A percentile compares a stretch with the other conserved stretches of the same genome.
These are phyloP conservation scores for Phalera bucephala DNA, from an alignment of 2,888 invertebrate species.

Conservation along the genomic window DNA sequence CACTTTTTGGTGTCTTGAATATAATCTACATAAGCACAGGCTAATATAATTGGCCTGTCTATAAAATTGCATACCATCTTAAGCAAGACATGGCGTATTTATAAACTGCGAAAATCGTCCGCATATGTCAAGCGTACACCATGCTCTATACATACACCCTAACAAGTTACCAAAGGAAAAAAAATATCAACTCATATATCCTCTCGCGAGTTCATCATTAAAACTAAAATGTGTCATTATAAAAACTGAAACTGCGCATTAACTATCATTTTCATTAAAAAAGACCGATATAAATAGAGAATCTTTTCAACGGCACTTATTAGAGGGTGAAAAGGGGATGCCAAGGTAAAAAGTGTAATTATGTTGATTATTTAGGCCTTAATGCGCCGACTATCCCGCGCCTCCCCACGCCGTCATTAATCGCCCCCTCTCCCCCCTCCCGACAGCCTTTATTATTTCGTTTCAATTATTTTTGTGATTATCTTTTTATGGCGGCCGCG, in stretches of 20 bases:
- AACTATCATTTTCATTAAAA: slow-evolving; percentile 44
- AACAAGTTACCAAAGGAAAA: neutral
- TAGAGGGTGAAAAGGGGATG: slow-evolving; percentile 65
- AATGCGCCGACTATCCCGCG: slow-evolving; percentile 77
- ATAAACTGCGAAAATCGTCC: no score
- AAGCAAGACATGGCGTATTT: no score
- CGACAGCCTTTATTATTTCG: slow-evolving; percentile 78
- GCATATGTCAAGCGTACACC: no score
- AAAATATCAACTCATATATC: neutral
- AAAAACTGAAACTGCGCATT: slow-evolving; percentile 35
- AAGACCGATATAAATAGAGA: slow-evolving; percentile 57
- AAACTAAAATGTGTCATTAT: slow-evolving; percentile 23
- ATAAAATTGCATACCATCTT: no score
- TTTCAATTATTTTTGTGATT: slow-evolving; percentile 83
- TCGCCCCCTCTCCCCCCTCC: slow-evolving; percentile 57
- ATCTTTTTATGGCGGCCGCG: slow-evolving; percentile 79
- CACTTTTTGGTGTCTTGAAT: no score
- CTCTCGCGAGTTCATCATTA: slow-evolving; percentile 1
- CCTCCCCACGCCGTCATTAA: slow-evolving; percentile 68
- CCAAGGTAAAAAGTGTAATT: slow-evolving; percentile 80
- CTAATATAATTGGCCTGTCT: no score
- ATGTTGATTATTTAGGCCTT: slow-evolving; percentile 82
- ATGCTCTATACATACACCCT: no score
- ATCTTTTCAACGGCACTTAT: slow-evolving; percentile 68
- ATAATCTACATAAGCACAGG: no score